Base-by-base conservation (phyloP, 2,113 vertebrate species). In the Elgaria multicarinata region DNA sequence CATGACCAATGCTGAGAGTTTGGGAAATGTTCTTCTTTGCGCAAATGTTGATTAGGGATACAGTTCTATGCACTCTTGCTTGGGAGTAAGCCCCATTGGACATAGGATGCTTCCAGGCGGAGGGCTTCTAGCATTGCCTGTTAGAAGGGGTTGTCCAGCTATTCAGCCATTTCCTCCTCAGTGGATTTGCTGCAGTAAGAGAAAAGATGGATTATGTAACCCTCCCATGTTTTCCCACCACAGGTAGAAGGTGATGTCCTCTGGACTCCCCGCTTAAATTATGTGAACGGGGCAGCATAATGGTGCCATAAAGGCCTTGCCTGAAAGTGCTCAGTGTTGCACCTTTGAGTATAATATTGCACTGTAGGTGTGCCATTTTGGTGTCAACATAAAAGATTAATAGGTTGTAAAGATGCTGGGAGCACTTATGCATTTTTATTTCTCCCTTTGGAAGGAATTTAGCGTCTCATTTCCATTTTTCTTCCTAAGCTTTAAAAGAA, bases 351-450 rank as follows among this genome's bases (percentile, higher is more conserved):
- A n/a, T 36, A 58, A 36, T 16, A 8, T 20, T 55, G 42, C 7
- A 80, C 2, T 80, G 18, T 22, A 58, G 78, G 58, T 55, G 31
- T 55, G 50, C 16, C 18, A 66, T n/a, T 0, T 26, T 44, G 31
- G 1, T 66, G 3, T 8, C 20, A 90, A 6, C 76, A 80, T 55
- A 2, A 13, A 22, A 75, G 3, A 33, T 14, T 46, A 33, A 9
- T 80, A 75, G 33, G 24, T 2, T 22, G 71, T 76, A 87, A 3
- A 85, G n/a, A 31, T 14, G 46, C 36, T 7, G 58, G 67, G 0
- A 4, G 1, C 9, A 42, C 86, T 33, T 0, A 9, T 42, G 12
- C 67, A n/a, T 44, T 46, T 74, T 0, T 6, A 13, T 36, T 1
- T 82, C 31, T 74, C 20, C 75, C 16, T 78, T 42, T 44, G 26